Evolutionary conservation across 2,113 vertebrate genomes (phyloP), one percentile per base, ranked within the genome.

Genomic region (Platysteira castanea): DNA sequence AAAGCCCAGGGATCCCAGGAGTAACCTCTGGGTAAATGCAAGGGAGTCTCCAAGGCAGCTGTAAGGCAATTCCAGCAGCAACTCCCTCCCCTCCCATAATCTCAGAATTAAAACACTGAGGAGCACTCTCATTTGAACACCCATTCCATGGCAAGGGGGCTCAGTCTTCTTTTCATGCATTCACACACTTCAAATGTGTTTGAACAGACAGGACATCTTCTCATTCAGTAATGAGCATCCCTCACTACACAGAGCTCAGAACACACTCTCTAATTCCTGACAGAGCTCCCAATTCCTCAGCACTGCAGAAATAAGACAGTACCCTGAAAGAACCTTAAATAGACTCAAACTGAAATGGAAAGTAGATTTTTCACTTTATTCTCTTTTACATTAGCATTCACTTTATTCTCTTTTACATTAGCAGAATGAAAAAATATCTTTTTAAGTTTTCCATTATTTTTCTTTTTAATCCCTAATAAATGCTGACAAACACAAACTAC

Each of bases 391-490:
- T n/a, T n/a, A n/a, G n/a, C n/a, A n/a, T n/a, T n/a, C n/a, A n/a
- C n/a, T n/a, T n/a, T n/a, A n/a, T n/a, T n/a, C n/a, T n/a, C n/a
- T n/a, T n/a, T n/a, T n/a, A 76, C 15, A 46, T n/a, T 49, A 76
- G 24, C 3, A 6, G 13, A 71, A 52, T 4, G 0, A 44, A 42
- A 24, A 70, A n/a, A 5, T 9, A 2, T 0, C 0, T 5, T 18
- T 28, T 53, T 30, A 68, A 17, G 13, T 27, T 35, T 42, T 53
- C 4, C 5, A 6, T 21, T 33, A 0, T 60, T 65, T 37, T 30
- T 71, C 20, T 65, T 35, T 57, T 33, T n/a, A 75, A 28, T 54
- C 13, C 8, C 27, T 67, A 70, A 37, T 28, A 54, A 85, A 73
- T n/a, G 7, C 19, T 82, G 44, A 67, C 75, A 65, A 47, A 17